Base-by-base conservation (phyloP, 92 coral and sea anemone genomes). In the Chrysogorgia sp. region DNA sequence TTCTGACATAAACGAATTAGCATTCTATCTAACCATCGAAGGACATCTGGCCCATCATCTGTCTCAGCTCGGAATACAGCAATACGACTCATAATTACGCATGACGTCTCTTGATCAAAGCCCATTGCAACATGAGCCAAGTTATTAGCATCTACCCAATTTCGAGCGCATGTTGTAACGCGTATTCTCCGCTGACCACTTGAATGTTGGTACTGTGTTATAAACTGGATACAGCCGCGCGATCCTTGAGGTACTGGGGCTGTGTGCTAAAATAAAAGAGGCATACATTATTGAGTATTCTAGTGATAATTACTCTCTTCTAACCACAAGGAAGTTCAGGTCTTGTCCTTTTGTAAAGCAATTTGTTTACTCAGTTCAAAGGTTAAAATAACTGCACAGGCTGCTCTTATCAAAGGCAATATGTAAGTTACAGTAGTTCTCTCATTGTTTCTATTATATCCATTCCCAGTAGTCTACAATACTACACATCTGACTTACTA, bases 221-320 rank as follows among this genome's bases (percentile, higher is more conserved):
- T 89, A 48, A 93, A 93, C 75, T 93, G 98, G 48, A 93, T 72
- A 56, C 94, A 89, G 10, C 98, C 98, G 29, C 98, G 86, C 3
- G 97, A 96, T 26, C 98, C 98, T 41, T 93, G 98, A 19, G 98
- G 98, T 13, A 93, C 97, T 55, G 98, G 98, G 2, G 98, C 98
- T 21, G 98, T 93, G 86, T 91, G 97, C 93, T 93, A 71, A 1
- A 47, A 32, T 17, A 2, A 40, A 40, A 13, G 28, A n/a, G 26
- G 53, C 7, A 6, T 12, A 47, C 53, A 47, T n/a, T n/a, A n/a
- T n/a, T n/a, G n/a, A n/a, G n/a, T n/a, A n/a, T n/a, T n/a, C n/a
- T n/a, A n/a, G n/a, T n/a, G n/a, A n/a, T n/a, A n/a, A n/a, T n/a
- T n/a, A n/a, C n/a, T n/a, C n/a, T n/a, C n/a, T n/a, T n/a, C n/a